Evolutionary conservation across 2,113 vertebrate genomes (phyloP).

Genomic region (Acinonyx jubatus): DNA sequence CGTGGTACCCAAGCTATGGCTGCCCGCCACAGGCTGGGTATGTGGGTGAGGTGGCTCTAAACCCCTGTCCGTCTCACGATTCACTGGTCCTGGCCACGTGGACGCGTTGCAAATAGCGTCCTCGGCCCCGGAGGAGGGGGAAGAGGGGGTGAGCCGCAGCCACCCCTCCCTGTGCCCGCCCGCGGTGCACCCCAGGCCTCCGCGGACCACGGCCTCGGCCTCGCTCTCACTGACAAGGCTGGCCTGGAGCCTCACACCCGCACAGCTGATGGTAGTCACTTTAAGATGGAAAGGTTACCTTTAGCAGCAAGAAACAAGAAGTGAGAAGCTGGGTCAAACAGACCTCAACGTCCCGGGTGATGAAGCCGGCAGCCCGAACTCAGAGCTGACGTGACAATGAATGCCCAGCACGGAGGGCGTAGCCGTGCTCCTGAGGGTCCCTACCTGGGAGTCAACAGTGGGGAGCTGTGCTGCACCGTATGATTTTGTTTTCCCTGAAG

Average conservation of each 20-base stretch:
- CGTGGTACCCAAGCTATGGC: not conserved
- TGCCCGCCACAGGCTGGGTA: not conserved
- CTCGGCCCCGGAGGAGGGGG: not conserved
- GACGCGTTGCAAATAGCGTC: rapidly evolving
- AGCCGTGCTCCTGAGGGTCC: rapidly evolving
- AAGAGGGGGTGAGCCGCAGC: not conserved
- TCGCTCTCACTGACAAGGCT: no score
- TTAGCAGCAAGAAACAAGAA: not conserved
- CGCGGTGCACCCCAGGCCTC: rapidly evolving
- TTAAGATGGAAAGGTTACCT: not conserved
- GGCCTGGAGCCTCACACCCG: rapidly evolving
- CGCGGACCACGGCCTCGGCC: rapidly evolving
- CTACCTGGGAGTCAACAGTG: rapidly evolving
- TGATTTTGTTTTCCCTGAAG: not conserved
- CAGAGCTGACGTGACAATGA: no score
- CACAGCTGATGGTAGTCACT: not conserved
- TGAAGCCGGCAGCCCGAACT: rapidly evolving
- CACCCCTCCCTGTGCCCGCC: rapidly evolving
- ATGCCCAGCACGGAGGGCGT: rapidly evolving
- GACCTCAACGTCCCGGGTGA: rapidly evolving
- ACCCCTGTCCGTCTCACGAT: rapidly evolving
- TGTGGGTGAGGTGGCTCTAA: rapidly evolving
- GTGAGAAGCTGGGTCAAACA: not conserved
- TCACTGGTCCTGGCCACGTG: not conserved
- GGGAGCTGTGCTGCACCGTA: rapidly evolving